Evolutionary conservation across 2,888 invertebrate species (phyloP), one percentile per base, ranked within the genome.

Genomic region (Malthinus flaveolus): DNA sequence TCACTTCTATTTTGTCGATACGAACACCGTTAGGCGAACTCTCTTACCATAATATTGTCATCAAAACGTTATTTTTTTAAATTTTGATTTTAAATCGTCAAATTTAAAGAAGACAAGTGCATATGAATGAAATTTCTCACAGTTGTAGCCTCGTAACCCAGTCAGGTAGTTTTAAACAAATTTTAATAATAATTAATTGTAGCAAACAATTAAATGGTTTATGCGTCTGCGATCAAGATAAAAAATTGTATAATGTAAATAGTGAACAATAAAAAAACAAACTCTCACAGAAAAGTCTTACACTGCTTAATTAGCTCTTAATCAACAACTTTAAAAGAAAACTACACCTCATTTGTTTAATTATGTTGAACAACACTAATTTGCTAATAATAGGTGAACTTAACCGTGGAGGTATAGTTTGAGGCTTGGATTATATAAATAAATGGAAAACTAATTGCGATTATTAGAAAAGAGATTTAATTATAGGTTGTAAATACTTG

Each of bases 131-230:
- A 47, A 47, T 32, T 56, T 56, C 50, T 56, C 56, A 56, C 56
- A 49, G 49, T 32, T 49, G 34, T 56, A 56, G 37, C 56, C 56
- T 56, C 49, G 49, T 56, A 56, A 56, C 56, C 56, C 36, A 56
- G 56, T 56, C 42, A 35, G 32, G 23, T 44, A 35, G 31, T 42
- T 49, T 49, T 56, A 42, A 49, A 42, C n/a, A 15, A 13, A 45
- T 39, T 49, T 56, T 13, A 32, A 15, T 56, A 23, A 23, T 23
- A 23, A 23, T 49, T 50, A 50, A 56, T 50, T 50, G 35, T 34
- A 49, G 10, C 33, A 1, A 53, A 47, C 53, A 53, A 53, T 53
- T 53, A 53, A 53, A 47, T 47, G 53, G 37, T 53, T 47, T 53
- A 53, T 37, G 53, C 47, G 32, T 46, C 23, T 37, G 31, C 47